Conservation (phyloP, 1,140 invertebrate species). For the Caerostris darwini region DNA sequence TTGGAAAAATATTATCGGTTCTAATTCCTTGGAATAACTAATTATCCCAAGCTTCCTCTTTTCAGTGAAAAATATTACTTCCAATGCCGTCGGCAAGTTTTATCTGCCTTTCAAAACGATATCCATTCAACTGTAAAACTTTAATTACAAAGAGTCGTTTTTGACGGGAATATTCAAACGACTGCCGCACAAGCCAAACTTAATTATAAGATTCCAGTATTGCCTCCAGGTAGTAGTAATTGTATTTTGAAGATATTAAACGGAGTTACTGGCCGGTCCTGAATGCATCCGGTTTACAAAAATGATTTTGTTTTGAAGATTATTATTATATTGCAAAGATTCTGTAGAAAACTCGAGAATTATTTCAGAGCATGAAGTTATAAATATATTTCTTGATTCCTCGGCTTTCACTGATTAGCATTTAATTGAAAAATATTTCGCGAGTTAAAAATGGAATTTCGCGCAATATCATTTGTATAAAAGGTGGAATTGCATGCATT, state of each 20-base stretch:
- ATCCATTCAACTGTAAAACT: constrained; percentile 42
- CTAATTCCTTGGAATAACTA: constrained; percentile 56
- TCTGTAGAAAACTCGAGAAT: not conserved
- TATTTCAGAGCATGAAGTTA: not conserved
- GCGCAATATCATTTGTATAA: not conserved
- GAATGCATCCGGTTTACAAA: constrained; percentile 19
- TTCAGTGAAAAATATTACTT: constrained; percentile 33
- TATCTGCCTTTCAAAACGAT: constrained; percentile 20
- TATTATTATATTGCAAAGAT: not conserved
- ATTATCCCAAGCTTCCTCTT: constrained; percentile 26
- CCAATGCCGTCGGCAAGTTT: constrained; percentile 49
- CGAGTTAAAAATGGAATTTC: not conserved
- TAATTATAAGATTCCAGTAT: constrained; percentile 25
- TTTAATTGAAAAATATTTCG: constrained; percentile 32
- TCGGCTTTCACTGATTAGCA: constrained; percentile 23
- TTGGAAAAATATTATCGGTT: constrained; percentile 46
- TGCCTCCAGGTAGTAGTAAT: constrained; percentile 14
- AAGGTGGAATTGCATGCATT: not conserved
- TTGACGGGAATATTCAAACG: constrained; percentile 28
- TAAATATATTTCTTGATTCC: not conserved
- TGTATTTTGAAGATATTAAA: constrained; percentile 45
- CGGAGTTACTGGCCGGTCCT: not conserved
- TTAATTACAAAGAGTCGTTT: constrained; percentile 52
- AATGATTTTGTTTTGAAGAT: constrained; percentile 32
- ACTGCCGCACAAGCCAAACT: not conserved